phyloP scores from a whole-genome alignment of 1,140 invertebrate genomes.

The Pemphigus obesinymphae region DNA sequence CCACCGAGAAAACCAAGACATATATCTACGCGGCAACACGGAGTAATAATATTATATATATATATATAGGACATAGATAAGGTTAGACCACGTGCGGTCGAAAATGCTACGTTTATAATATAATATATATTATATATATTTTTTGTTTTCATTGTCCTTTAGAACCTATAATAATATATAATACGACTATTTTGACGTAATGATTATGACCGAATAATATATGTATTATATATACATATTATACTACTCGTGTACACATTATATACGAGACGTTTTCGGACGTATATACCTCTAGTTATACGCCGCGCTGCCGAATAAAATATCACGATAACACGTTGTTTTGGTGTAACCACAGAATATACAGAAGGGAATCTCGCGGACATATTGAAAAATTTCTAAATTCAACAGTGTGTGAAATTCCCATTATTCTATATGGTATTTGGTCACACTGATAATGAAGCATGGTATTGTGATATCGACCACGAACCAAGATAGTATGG shows the following conservation, averaged over 20 bases:
- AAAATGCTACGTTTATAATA: neutral
- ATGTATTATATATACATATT: neutral
- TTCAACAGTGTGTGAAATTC: too few relatives aligned
- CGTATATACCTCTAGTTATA: too few relatives aligned
- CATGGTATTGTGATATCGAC: too few relatives aligned
- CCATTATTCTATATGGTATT: too few relatives aligned
- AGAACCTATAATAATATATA: too few relatives aligned
- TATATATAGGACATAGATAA: neutral
- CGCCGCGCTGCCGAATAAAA: too few relatives aligned
- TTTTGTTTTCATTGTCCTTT: slow-evolving; percentile 2
- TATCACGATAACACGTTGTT: too few relatives aligned
- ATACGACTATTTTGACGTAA: neutral
- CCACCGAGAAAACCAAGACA: slow-evolving; percentile 30
- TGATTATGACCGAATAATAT: slow-evolving; percentile 2
- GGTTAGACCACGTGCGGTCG: neutral
- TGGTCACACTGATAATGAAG: too few relatives aligned
- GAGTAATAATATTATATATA: neutral
- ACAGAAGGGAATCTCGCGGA: too few relatives aligned
- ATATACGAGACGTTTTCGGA: neutral
- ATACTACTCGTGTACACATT: neutral
- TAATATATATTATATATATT: neutral
- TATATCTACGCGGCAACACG: neutral
- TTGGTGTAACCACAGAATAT: too few relatives aligned
- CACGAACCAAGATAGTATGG: too few relatives aligned
- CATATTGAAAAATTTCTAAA: too few relatives aligned